Evolutionary conservation across 2,797 vertebrate genomes (phyloP), one percentile per base, ranked within the genome.

Genomic region (Sebastes miniatus): DNA sequence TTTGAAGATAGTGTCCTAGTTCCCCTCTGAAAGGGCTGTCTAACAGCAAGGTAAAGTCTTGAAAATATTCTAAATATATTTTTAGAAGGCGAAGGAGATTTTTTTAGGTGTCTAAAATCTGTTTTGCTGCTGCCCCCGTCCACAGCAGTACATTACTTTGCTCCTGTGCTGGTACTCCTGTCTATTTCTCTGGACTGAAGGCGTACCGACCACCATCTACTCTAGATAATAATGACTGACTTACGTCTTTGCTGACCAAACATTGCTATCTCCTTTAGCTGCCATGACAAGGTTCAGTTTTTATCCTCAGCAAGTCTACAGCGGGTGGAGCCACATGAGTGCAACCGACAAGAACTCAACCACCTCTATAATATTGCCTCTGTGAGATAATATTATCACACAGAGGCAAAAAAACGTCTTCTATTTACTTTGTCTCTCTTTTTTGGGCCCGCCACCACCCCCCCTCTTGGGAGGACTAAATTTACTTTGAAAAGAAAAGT

Each of bases 161-260:
- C 39, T 16, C 39, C 39, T 11, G 3, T 43, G 39, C 39, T 16
- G 36, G 36, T 14, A 0, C 36, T 39, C 36, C 13, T 43, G 39
- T 43, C 39, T 16, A 16, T 16, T 43, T 43, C 39, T 43, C 39
- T 16, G 0, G 0, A 47, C 43, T 47, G 43, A 0, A 47, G 43
- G 43, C 43, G 43, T 47, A 16, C 43, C 43, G 16, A 47, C 0
- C 16, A 18, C 6, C 43, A 18, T 47, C 43, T 47, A 47, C 43
- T 47, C 0, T 0, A 18, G 43, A 16, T 52, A 52, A 9, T n/a
- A n/a, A 0, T 39, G 36, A 20, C 50, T 52, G 20, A 52, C 50
- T 22, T 54, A 9, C 13, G 27, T n/a, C 25, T 57, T 66, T 58
- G 16, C 31, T 34, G 6, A 22, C 11, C 4, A 36, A 36, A 50